Percentiles rank a stretch among this genome's conserved stretches.
Evolutionary conservation across 2,797 vertebrate genomes (phyloP).

Genomic region (Psittacula echo): DNA sequence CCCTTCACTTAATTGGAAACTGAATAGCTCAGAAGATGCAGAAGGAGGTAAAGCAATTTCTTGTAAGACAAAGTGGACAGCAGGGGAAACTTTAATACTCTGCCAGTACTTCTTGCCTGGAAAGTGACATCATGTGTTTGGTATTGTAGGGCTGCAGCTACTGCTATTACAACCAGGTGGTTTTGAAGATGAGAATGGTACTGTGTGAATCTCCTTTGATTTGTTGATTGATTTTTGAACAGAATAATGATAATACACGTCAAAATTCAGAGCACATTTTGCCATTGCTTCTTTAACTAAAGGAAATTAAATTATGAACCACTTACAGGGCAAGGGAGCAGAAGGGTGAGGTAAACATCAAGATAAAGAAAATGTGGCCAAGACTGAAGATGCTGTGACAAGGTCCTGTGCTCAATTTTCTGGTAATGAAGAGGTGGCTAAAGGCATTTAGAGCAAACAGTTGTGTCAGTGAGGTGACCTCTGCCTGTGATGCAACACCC

Average conservation of each 20-base stretch:
- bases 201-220: not conserved
- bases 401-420: not conserved
- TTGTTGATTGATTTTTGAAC: not conserved
- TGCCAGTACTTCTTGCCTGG: not conserved
- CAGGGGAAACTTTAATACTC: not conserved
- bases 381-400: not conserved
- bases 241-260: not conserved
- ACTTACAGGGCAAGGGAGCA: not conserved
- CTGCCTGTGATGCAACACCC: not conserved
- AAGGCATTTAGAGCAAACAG: not conserved
- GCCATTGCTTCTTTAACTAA: not conserved
- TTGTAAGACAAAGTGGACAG: not conserved
- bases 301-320: not conserved
- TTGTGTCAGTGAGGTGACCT: not conserved
- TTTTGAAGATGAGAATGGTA: not conserved
- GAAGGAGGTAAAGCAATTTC: conserved; percentile 18
- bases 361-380: not conserved
- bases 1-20: conserved; percentile 16
- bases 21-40: not conserved
- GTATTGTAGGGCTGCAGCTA: not conserved
- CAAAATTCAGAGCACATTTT: not conserved
- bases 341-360: not conserved
- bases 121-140: not conserved
- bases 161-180: not conserved
- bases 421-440: not conserved